Evolutionary conservation across 2,797 vertebrate genomes (phyloP).

Genomic region (Rhinoraja longicauda): DNA sequence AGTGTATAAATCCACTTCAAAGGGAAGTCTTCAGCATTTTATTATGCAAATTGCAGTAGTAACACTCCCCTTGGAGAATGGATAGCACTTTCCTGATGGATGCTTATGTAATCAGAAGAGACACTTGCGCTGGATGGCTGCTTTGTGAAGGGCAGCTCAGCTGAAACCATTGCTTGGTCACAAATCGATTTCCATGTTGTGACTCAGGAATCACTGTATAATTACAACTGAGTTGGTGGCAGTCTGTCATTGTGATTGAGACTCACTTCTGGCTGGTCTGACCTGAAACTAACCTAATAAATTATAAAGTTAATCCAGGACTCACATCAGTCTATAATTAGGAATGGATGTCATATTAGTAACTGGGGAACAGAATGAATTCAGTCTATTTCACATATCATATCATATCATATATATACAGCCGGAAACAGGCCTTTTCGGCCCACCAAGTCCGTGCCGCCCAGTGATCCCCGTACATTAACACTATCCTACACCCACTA

Average conservation of each 20-base stretch:
- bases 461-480: no score
- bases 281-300: background rate
- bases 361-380: background rate
- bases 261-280: no score
- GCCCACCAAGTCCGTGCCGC: no score
- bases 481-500: no score
- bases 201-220: slow-evolving; percentile 6
- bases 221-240: background rate
- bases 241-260: background rate
- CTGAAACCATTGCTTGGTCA: background rate
- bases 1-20: background rate
- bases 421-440: no score
- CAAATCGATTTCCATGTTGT: background rate
- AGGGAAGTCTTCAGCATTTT: background rate
- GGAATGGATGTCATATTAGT: background rate
- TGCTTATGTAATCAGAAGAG: background rate
- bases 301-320: background rate
- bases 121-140: background rate
- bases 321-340: background rate
- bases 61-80: background rate
- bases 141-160: background rate
- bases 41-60: background rate
- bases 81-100: background rate
- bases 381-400: background rate
- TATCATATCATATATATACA: no score